phyloP scores from a whole-genome alignment of 2,797 vertebrate species.

The Labroides dimidiatus region DNA sequence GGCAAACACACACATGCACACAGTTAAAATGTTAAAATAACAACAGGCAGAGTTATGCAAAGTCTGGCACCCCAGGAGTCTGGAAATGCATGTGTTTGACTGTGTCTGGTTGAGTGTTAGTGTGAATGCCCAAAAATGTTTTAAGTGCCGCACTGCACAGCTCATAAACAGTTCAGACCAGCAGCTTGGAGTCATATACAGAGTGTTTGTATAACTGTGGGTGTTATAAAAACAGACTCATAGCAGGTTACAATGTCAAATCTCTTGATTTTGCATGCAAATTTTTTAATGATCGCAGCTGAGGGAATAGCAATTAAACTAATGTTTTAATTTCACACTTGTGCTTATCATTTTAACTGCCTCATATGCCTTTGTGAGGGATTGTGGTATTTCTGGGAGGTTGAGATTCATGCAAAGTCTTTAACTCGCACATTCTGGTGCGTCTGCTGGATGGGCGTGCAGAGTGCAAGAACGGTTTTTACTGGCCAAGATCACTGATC shows the following conservation, averaged over 20 bases:
- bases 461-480: slow-evolving; percentile 46
- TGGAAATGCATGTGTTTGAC: slow-evolving; percentile 37
- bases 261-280: slow-evolving; percentile 12
- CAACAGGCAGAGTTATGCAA: slow-evolving; percentile 32
- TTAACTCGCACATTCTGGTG: slow-evolving; percentile 26
- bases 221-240: slow-evolving; percentile 28
- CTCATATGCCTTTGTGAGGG: slow-evolving; percentile 15
- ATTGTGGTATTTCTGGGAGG: slow-evolving; percentile 38
- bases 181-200: slow-evolving; percentile 39
- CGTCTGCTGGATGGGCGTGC: slow-evolving; percentile 22
- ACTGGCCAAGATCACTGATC: slow-evolving; percentile 37
- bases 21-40: slow-evolving; percentile 58
- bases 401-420: slow-evolving; percentile 27
- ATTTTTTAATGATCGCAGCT: slow-evolving; percentile 10
- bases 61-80: slow-evolving; percentile 43
- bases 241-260: slow-evolving; percentile 14
- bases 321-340: slow-evolving; percentile 4
- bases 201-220: slow-evolving; percentile 46
- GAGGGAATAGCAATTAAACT: slow-evolving; percentile 25
- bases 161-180: slow-evolving; percentile 47
- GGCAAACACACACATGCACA: slow-evolving; percentile 25
- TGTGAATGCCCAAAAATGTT: slow-evolving; percentile 54
- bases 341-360: slow-evolving; percentile 31
- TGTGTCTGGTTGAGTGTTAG: slow-evolving; percentile 24
- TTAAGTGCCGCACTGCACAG: slow-evolving; percentile 39